A percentile compares a stretch with the other conserved stretches of the same genome.
Evolutionary conservation across 30 jellyfish, hydroid and myxozoan species (phyloP).

Genomic region (Turritopsis dohrnii): DNA sequence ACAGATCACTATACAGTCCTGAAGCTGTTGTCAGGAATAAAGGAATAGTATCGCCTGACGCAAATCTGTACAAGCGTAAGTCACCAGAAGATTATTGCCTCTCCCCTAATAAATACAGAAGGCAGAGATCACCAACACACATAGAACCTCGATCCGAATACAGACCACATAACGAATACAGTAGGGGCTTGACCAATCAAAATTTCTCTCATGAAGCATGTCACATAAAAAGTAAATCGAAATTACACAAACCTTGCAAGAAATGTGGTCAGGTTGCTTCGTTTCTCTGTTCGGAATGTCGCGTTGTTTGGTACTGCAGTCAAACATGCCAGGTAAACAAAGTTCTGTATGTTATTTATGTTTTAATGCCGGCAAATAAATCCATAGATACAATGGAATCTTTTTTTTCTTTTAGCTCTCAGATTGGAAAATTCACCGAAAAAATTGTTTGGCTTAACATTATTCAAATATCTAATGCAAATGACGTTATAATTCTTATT

Average conservation of each 20-base stretch:
- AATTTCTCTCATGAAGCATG: neutral
- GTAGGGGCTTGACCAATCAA: neutral
- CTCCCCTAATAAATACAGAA: neutral
- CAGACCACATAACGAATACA: neutral
- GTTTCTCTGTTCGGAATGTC: conserved; percentile 31
- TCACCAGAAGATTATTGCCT: neutral
- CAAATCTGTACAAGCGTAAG: neutral
- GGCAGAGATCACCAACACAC: neutral
- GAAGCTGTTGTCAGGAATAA: neutral
- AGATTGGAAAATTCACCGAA: conserved; percentile 1
- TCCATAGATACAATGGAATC: too few species aligned
- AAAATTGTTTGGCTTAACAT: neutral
- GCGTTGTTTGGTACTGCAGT: conserved; percentile 32
- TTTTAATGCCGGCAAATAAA: too few species aligned
- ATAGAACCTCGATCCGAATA: neutral
- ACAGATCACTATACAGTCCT: neutral
- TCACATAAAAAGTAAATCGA: neutral
- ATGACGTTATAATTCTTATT: neutral
- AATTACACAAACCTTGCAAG: neutral
- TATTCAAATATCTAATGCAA: neutral
- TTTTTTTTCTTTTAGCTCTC: conserved; percentile 1
- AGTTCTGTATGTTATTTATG: neutral
- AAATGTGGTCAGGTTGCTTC: conserved; percentile 9
- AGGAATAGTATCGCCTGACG: neutral
- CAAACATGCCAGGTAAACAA: conserved; percentile 21